phyloP scores from a whole-genome alignment of 2,113 vertebrate genomes.

The Emydura subglobosa region DNA sequence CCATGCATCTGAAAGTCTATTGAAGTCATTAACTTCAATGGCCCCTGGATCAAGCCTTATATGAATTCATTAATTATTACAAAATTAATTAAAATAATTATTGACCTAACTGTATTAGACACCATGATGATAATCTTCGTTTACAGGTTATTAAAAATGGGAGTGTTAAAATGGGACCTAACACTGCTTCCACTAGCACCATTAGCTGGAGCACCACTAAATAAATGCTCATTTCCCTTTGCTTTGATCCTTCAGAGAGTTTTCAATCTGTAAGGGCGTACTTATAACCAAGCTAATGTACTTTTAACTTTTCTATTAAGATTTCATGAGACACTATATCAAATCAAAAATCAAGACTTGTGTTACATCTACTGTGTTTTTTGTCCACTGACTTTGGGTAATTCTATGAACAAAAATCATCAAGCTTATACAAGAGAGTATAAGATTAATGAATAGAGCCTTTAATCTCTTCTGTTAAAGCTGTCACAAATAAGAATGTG shows the following conservation, averaged over 20 bases:
- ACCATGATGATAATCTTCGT: background rate
- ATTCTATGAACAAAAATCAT: background rate
- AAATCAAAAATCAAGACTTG: background rate
- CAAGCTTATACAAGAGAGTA: background rate
- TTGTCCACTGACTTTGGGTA: background rate
- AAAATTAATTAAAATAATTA: background rate
- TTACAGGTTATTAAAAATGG: fast-evolving
- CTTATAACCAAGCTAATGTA: fast-evolving
- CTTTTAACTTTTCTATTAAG: fast-evolving
- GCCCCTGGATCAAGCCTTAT: background rate
- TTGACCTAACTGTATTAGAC: background rate
- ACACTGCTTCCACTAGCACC: background rate
- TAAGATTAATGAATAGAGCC: background rate
- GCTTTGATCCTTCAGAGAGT: fast-evolving
- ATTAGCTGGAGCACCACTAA: background rate
- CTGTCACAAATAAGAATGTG: background rate
- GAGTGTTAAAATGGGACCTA: background rate
- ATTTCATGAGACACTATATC: fast-evolving
- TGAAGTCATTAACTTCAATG: background rate
- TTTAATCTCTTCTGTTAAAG: background rate
- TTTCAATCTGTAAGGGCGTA: fast-evolving
- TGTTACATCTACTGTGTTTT: fast-evolving
- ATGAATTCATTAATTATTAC: background rate
- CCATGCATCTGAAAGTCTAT: background rate
- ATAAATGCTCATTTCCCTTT: fast-evolving